Percentiles rank a stretch among this genome's conserved stretches.
Conservation (phyloP, 2,113 vertebrate species). For the Zosterops japonicus region DNA sequence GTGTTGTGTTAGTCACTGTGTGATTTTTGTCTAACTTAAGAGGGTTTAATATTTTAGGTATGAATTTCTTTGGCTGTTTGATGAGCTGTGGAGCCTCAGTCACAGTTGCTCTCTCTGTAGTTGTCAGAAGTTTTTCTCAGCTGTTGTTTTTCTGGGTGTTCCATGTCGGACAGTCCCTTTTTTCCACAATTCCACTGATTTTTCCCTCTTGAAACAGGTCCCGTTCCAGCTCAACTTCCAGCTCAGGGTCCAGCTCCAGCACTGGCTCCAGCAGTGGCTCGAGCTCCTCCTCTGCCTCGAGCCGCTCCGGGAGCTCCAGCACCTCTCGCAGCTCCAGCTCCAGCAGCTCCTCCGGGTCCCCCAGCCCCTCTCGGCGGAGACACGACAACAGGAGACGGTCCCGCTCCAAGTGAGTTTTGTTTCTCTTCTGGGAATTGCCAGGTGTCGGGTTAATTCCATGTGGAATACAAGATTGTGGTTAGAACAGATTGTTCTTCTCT, state of each 20-base stretch:
- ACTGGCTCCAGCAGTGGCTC: slow-evolving; percentile 95
- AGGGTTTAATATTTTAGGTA: rapidly evolving
- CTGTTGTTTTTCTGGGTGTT: neutral
- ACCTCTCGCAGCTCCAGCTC: slow-evolving; percentile 93
- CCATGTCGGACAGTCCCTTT: neutral
- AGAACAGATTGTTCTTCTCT: neutral
- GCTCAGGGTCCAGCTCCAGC: slow-evolving; percentile 94
- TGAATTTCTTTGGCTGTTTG: neutral
- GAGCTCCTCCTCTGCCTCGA: slow-evolving; percentile 93
- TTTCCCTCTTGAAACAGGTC: slow-evolving; percentile 48
- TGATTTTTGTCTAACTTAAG: neutral
- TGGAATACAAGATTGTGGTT: neutral
- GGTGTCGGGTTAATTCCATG: neutral
- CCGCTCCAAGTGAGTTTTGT: slow-evolving; percentile 84
- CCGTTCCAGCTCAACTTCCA: slow-evolving; percentile 91
- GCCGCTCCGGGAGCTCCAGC: slow-evolving; percentile 92
- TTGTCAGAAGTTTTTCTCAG: neutral
- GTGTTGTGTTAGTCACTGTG: neutral
- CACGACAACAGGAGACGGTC: slow-evolving; percentile 93
- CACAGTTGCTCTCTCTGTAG: neutral
- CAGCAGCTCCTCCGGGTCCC: slow-evolving; percentile 93
- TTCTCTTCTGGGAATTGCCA: neutral
- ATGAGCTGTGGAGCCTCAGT: neutral
- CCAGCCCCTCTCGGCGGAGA: slow-evolving; percentile 87
- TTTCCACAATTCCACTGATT: neutral